Percentiles rank a stretch among this genome's conserved stretches.
Evolutionary conservation across 2,888 invertebrate species (phyloP).

Genomic region (Eupithecia centaureata): DNA sequence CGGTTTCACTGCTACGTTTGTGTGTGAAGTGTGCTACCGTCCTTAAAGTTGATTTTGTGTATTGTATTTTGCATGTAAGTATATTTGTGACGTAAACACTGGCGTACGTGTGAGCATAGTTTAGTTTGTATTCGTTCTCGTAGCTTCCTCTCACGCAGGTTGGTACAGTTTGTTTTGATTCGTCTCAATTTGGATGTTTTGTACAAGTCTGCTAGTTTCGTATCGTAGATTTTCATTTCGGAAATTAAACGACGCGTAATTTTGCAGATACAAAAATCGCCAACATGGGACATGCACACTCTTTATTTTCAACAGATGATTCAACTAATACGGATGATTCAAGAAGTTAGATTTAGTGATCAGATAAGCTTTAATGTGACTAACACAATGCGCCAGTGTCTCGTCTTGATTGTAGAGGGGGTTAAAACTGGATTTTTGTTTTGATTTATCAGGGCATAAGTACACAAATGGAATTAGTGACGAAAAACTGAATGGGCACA

Average conservation of each 20-base stretch:
- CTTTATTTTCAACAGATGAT: slow-evolving; percentile 61
- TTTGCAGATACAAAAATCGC: slow-evolving; percentile 74
- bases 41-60: slow-evolving; percentile 24
- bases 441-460: slow-evolving; percentile 77
- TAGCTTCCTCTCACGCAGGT: slow-evolving; percentile 46
- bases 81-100: slow-evolving; percentile 64
- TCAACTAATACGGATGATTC: slow-evolving; percentile 59
- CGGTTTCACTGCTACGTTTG: too few relatives aligned
- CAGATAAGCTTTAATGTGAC: slow-evolving; percentile 49
- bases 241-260: slow-evolving; percentile 62
- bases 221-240: slow-evolving; percentile 33
- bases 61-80: slow-evolving; percentile 59
- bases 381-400: slow-evolving; percentile 75
- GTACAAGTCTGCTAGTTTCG: slow-evolving; percentile 41
- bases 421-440: slow-evolving; percentile 61
- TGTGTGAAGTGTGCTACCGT: too few relatives aligned
- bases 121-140: slow-evolving; percentile 54
- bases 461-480: slow-evolving; percentile 51
- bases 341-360: slow-evolving; percentile 47
- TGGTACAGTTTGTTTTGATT: slow-evolving; percentile 28
- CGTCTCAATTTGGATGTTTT: slow-evolving; percentile 40
- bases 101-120: slow-evolving; percentile 75
- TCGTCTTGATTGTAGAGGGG: slow-evolving; percentile 48
- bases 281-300: slow-evolving; percentile 64
- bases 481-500: slow-evolving; percentile 46